Base-by-base conservation (phyloP, 2,113 vertebrate genomes). In the Labrus mixtus region DNA sequence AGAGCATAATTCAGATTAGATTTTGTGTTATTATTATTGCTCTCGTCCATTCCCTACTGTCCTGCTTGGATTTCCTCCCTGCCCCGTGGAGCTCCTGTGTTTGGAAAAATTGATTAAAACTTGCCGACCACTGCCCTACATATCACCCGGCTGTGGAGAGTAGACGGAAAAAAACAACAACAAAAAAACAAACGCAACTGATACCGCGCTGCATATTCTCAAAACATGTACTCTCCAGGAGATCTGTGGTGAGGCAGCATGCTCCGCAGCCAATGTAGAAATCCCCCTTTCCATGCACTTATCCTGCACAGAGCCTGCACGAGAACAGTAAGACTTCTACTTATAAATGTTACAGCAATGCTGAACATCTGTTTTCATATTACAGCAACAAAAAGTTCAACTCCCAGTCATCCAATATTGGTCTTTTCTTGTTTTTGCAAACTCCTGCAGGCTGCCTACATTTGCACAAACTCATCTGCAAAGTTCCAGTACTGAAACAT, bases 1-100 rank as follows among this genome's bases (percentile, higher is more conserved):
- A 87, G 68, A 89, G 73, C 88, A 92, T 95, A 95, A 95, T 93
- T 95, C 93, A 91, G 93, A 94, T 94, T 93, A 94, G 84, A 91
- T 93, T 95, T 91, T 92, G 84, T 90, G 84, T 93, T 93, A 91
- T 94, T 94, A 93, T 93, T 94, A 94, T 94, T 94, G 82, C 89
- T 84, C 79, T 88, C n/a, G 90, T 92, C 91, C 86, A 81, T 90
- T 87, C 87, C 81, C 82, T 55, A 81, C 88, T 78, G 80, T 82
- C 84, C 69, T 83, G 59, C 88, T 79, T 75, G 85, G 92, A 93
- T 92, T 90, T 87, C 81, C 78, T 79, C 82, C 60, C 79, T 81
- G 82, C 87, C 45, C 45, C 10, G 63, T 61, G 51, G 81, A 75
- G 73, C 84, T 87, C 73, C 84, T 72, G 82, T 80, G 81, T 93